Conservation (phyloP, 2,888 invertebrate genomes). For the Andrena flavipes region DNA sequence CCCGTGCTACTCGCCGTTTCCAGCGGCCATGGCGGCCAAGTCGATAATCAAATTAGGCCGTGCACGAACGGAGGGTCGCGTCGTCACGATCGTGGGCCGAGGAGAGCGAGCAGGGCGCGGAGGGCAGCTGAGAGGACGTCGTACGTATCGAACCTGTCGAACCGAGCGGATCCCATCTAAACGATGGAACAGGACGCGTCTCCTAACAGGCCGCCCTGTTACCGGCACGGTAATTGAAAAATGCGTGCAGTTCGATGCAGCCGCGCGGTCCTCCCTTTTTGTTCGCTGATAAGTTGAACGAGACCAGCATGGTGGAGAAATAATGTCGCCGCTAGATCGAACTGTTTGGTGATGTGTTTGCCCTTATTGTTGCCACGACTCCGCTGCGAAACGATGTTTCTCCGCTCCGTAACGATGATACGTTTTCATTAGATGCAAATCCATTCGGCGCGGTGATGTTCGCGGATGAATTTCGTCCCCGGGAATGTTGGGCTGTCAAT, state of each 20-base stretch:
- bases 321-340: slow-evolving; percentile 13
- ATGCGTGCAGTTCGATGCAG: slow-evolving; percentile 47
- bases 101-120: not conserved
- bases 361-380: slow-evolving; percentile 42
- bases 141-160: slow-evolving; percentile 67
- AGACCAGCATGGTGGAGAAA: slow-evolving; percentile 17
- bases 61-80: slow-evolving; percentile 7
- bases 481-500: slow-evolving; percentile 39
- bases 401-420: slow-evolving; percentile 40
- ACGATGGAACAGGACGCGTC: slow-evolving; percentile 54
- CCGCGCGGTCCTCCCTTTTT: slow-evolving; percentile 23
- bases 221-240: slow-evolving; percentile 61
- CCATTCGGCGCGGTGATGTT: slow-evolving; percentile 7
- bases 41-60: slow-evolving; percentile 64
- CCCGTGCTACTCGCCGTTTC: slow-evolving; percentile 28
- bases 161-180: slow-evolving; percentile 54
- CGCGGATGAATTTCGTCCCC: slow-evolving; percentile 8
- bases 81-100: not conserved
- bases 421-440: slow-evolving; percentile 62
- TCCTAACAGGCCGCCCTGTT: slow-evolving; percentile 54
- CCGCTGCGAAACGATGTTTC: slow-evolving; percentile 46
- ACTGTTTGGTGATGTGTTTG: slow-evolving; percentile 21
- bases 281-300: slow-evolving; percentile 42
- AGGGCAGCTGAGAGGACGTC: slow-evolving; percentile 58
- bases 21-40: slow-evolving; percentile 35